phyloP scores from a whole-genome alignment of 2,113 vertebrate species.

The Anas platyrhynchos region DNA sequence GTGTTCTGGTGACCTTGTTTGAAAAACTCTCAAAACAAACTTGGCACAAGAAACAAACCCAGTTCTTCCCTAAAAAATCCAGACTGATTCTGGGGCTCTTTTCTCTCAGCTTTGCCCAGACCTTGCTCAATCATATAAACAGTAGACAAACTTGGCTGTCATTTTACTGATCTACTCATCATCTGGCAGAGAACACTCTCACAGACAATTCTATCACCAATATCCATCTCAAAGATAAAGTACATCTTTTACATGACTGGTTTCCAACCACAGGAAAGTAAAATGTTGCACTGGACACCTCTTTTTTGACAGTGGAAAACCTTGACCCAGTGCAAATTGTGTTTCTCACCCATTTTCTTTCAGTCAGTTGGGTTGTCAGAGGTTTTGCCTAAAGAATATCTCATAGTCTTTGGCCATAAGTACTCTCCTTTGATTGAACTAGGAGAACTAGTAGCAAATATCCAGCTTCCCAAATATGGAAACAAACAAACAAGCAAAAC shows the following conservation, averaged over 20 bases:
- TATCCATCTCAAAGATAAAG: not conserved
- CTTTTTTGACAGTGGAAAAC: not conserved
- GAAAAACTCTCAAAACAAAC: not conserved
- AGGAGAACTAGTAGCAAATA: not conserved
- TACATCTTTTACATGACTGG: not conserved
- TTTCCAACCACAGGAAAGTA: not conserved
- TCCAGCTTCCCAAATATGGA: not conserved
- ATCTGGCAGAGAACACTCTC: not conserved
- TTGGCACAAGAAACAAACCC: not conserved
- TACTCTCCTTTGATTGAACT: not conserved
- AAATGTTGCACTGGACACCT: not conserved
- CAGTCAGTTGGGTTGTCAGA: not conserved
- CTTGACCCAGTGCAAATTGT: not conserved
- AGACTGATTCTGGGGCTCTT: not conserved
- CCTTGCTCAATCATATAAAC: accelerated
- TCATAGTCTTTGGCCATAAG: not conserved
- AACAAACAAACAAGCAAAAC: not conserved
- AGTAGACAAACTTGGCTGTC: not conserved
- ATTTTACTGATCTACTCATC: not conserved
- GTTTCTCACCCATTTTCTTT: not conserved
- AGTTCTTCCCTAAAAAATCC: not conserved
- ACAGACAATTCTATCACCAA: not conserved
- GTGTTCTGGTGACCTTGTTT: not conserved
- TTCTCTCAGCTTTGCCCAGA: not conserved
- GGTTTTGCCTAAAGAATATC: not conserved